A percentile compares a stretch with the other conserved stretches of the same genome.
Conservation (phyloP, 2,888 invertebrate species). For the Cheilosia grossa region DNA sequence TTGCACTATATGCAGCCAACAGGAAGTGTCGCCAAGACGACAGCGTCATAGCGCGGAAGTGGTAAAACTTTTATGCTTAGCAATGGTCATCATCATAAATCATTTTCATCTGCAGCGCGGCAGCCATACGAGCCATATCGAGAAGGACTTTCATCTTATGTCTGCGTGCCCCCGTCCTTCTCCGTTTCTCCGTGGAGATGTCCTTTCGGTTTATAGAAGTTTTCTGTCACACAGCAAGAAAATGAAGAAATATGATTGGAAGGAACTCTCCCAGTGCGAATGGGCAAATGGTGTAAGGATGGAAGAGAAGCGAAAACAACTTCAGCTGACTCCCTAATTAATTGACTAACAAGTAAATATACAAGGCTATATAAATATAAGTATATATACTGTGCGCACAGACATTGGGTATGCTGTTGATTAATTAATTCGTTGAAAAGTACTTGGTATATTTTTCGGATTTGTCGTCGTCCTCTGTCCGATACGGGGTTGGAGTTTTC, state of each 20-base stretch:
- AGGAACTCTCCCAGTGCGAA: background rate
- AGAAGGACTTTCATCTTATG: constrained; percentile 19
- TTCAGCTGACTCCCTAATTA: constrained; percentile 58
- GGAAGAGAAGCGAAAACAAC: constrained; percentile 50
- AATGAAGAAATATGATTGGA: constrained; percentile 61
- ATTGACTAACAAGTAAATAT: constrained; percentile 64
- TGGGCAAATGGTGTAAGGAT: constrained; percentile 10
- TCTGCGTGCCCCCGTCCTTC: background rate
- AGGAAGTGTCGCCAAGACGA: constrained; percentile 69
- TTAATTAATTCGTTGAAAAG: constrained; percentile 59
- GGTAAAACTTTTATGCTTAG: constrained; percentile 66
- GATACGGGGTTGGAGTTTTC: background rate
- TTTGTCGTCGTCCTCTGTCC: constrained; percentile 21
- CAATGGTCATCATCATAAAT: constrained; percentile 74
- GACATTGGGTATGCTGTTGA: constrained; percentile 44
- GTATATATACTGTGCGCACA: constrained; percentile 36
- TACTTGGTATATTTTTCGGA: constrained; percentile 37
- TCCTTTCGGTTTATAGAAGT: background rate
- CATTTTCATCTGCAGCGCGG: constrained; percentile 67
- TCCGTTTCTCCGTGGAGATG: background rate
- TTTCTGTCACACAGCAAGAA: constrained; percentile 19
- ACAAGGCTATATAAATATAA: background rate
- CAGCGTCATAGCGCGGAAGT: constrained; percentile 64
- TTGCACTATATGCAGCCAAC: constrained; percentile 43
- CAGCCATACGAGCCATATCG: background rate